Evolutionary conservation across 2,888 invertebrate genomes (phyloP), one percentile per base, ranked within the genome.

Genomic region (Fabriciana adippe): DNA sequence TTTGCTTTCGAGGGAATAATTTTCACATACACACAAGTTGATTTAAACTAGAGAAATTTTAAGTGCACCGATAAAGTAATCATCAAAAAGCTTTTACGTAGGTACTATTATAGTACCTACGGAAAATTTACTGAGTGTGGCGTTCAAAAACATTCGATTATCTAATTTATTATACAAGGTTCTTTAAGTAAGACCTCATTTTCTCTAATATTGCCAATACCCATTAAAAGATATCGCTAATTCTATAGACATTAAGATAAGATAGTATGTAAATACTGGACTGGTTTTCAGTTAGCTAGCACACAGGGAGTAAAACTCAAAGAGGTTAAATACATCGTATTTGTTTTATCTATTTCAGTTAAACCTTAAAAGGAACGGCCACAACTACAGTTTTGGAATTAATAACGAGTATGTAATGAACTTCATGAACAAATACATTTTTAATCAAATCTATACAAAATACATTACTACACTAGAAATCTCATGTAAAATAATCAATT

Each of bases 191-290:
- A 54, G n/a, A 41, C 59, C 60, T 47, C 54, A 60, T 54, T 60
- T 48, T 55, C 48, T 31, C 55, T 66, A 70, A 63, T 61, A 63
- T 45, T 64, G 54, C 65, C 57, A 59, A 70, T 67, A 63, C 50
- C 67, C 64, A 65, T 70, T 67, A 67, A 70, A 67, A 45, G 67
- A 67, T 67, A 70, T 64, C 65, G 51, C 70, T 65, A 68, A 65
- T 66, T 56, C 68, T 65, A 55, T 68, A 68, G 55, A 66, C 63
- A 66, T 66, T 63, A 57, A 68, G 70, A 66, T 70, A 68, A 70
- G 68, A 68, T 68, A 68, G 50, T 63, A 55, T 55, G 65, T 70
- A 70, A 70, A 70, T 70, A 70, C 65, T 67, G 64, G 67, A 63
- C 70, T 68, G 66, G 63, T 59, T 70, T 68, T 59, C 51, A 66